phyloP scores from a whole-genome alignment of 1,140 invertebrate genomes.

The Drosophila punjabiensis region DNA sequence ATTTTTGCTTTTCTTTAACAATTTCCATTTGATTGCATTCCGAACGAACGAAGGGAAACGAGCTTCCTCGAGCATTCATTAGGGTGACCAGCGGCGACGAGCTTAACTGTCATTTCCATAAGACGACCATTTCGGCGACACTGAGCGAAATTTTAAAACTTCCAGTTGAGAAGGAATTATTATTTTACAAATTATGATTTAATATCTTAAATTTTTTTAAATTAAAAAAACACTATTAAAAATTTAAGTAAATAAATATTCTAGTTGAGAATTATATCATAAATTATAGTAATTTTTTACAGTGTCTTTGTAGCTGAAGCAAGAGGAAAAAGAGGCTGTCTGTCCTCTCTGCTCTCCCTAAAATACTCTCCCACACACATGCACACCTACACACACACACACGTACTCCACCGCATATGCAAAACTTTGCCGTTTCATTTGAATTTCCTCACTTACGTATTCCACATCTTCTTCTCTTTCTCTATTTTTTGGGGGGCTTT shows the following conservation, averaged over 20 bases:
- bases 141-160: not conserved
- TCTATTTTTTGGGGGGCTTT: slow-evolving; percentile 9
- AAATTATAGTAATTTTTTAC: not conserved
- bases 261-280: not conserved
- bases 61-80: slow-evolving; percentile 56
- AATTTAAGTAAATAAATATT: not conserved
- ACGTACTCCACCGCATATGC: slow-evolving; percentile 61
- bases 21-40: slow-evolving; percentile 83
- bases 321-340: not conserved
- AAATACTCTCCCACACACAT: not conserved
- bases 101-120: slow-evolving; percentile 80
- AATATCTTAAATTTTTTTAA: too few relatives aligned
- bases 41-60: slow-evolving; percentile 48
- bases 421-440: slow-evolving; percentile 78
- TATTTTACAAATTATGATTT: not conserved
- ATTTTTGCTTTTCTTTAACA: slow-evolving; percentile 71
- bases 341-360: not conserved
- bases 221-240: too few relatives aligned
- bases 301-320: not conserved
- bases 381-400: slow-evolving; percentile 9
- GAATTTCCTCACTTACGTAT: slow-evolving; percentile 52
- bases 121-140: slow-evolving; percentile 39
- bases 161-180: not conserved
- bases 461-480: slow-evolving; percentile 12
- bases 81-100: slow-evolving; percentile 67